These are phyloP conservation scores for Diadumene lineata DNA, from an alignment of 92 coral and sea anemone species.

Conservation along the genomic window DNA sequence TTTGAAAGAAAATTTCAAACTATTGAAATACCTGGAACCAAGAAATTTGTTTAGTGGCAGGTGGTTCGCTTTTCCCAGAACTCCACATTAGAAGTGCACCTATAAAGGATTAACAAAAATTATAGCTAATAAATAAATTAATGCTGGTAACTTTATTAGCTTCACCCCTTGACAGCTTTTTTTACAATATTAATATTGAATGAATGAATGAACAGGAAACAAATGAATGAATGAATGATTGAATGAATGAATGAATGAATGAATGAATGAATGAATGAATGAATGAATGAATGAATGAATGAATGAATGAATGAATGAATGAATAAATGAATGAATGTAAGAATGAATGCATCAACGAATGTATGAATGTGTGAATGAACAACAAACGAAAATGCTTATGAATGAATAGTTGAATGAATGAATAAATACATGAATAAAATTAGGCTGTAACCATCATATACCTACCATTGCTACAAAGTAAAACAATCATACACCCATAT, in stretches of 20 bases:
- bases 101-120: not conserved
- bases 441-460: not conserved
- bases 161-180: too few relatives aligned
- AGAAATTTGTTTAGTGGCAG: conserved; percentile 77
- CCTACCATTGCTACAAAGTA: conserved; percentile 88
- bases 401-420: not conserved
- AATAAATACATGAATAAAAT: not conserved
- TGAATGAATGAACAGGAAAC: not conserved
- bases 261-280: not conserved
- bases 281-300: not conserved
- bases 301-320: not conserved
- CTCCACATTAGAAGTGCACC: conserved; percentile 78
- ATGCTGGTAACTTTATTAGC: not conserved
- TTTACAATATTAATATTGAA: too few relatives aligned
- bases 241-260: not conserved
- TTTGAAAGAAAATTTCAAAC: too few relatives aligned
- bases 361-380: not conserved
- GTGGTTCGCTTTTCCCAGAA: conserved; percentile 47
- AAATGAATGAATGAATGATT: not conserved
- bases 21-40: conserved; percentile 99
- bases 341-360: not conserved
- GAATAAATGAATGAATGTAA: not conserved
- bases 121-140: not conserved
- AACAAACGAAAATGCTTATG: too few relatives aligned
- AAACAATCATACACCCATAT: conserved; percentile 59